Percentiles rank a stretch among this genome's conserved stretches.
Conservation (phyloP, 2,113 vertebrate species). For the Neoarius graeffei region DNA sequence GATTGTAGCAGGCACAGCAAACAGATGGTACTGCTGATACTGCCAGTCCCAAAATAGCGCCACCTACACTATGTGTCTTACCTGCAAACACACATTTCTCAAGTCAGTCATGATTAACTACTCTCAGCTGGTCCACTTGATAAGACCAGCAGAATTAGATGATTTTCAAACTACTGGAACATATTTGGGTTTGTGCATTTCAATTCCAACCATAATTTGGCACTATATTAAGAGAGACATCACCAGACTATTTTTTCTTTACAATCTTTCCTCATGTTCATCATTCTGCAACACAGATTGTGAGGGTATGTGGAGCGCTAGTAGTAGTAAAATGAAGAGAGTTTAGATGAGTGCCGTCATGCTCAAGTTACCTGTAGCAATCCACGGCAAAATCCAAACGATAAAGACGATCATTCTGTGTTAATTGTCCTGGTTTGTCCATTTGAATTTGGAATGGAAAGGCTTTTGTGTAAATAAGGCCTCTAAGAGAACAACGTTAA, state of each 20-base stretch:
- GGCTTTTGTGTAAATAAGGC: background rate
- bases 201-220: background rate
- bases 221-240: background rate
- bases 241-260: background rate
- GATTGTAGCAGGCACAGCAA: background rate
- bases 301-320: background rate
- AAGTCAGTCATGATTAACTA: background rate
- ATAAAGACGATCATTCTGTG: background rate
- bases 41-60: background rate
- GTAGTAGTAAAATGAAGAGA: background rate
- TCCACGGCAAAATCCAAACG: background rate
- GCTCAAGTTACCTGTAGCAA: background rate
- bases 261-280: background rate
- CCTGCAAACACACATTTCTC: background rate
- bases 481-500: background rate
- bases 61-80: slow-evolving; percentile 4
- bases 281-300: background rate
- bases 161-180: background rate
- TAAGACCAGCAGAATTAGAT: background rate
- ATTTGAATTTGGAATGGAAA: background rate
- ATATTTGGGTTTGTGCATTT: background rate
- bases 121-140: background rate
- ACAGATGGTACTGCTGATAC: background rate
- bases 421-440: background rate
- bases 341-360: background rate